Base-by-base conservation (phyloP, 2,888 invertebrate genomes). In the Tyria jacobaeae region DNA sequence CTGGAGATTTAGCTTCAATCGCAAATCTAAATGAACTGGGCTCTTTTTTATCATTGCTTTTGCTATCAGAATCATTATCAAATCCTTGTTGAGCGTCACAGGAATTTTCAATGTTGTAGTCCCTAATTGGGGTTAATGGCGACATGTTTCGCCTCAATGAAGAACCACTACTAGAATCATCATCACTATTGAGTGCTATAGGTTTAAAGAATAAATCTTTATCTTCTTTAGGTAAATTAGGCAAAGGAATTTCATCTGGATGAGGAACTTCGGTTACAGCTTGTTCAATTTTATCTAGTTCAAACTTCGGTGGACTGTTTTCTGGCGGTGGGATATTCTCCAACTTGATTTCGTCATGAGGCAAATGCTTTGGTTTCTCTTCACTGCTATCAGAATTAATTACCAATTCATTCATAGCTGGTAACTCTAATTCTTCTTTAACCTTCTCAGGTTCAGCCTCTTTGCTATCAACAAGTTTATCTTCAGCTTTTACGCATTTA, bases 71-170 rank as follows among this genome's bases (percentile, higher is more conserved):
- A 68, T 89, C 86, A 67, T 89, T 87, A 66, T 94, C 93, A 58
- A 92, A 94, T 1, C 87, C 93, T 76, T 92, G 94, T 70, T 93
- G 93, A 2, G 94, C 94, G 54, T 94, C 94, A 73, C 88, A 92
- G 0, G 94, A 94, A 61, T 94, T 93, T 71, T 94, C 94, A 70
- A 92, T 92, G 67, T 91, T 90, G 41, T 88, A 94, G 76, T 92
- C 93, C 57, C 93, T 85, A 44, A 94, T 91, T 10, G 94, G 94
- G 6, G 94, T 94, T 34, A 94, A 76, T 1, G 94, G 94, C 3
- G 94, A 94, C 91, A 94, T 91, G 57, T 94, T 94, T 69, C 93
- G 85, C 65, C 86, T 81, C 12, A 94, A 70, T 21, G 91, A 91
- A 0, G 92, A 92, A 73, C 90, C 90, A 2, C 92, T 92, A 70